Percentiles rank a stretch among this genome's conserved stretches.
These are phyloP conservation scores for Chlorodrepanis virens DNA, from an alignment of 2,113 vertebrate species.

Conservation along the genomic window DNA sequence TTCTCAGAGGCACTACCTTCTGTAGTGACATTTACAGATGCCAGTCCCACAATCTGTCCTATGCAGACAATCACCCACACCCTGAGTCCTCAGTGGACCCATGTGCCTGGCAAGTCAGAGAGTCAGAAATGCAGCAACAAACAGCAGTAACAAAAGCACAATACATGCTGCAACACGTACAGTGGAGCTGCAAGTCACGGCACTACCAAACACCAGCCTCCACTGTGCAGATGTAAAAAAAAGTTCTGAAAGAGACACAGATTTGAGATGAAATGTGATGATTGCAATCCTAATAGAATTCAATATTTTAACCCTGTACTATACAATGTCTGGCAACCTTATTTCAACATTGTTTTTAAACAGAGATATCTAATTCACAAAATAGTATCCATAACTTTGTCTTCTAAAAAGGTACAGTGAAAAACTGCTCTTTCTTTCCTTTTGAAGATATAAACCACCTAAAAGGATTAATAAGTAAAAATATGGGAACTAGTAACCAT, in stretches of 20 bases:
- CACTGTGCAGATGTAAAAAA: not conserved
- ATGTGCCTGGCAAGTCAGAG: not conserved
- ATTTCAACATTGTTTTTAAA: not conserved
- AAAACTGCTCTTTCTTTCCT: not conserved
- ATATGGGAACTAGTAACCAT: not conserved
- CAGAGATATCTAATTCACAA: not conserved
- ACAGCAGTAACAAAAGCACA: not conserved
- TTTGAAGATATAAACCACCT: not conserved
- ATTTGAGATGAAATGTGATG: not conserved
- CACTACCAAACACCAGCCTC: not conserved
- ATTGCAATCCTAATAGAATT: not conserved
- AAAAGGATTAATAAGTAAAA: not conserved
- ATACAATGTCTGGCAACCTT: not conserved
- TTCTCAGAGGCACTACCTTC: not conserved
- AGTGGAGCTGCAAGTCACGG: fast-evolving
- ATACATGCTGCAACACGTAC: fast-evolving
- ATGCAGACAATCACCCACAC: not conserved
- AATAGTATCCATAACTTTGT: not conserved
- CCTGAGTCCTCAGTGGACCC: not conserved
- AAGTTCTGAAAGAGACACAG: not conserved
- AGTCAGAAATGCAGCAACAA: not conserved
- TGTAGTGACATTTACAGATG: not conserved
- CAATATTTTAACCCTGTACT: not conserved
- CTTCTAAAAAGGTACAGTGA: not conserved
- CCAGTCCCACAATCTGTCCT: not conserved